These are phyloP conservation scores for Ormyrus thymus DNA, from an alignment of 2,888 invertebrate genomes.

Conservation along the genomic window DNA sequence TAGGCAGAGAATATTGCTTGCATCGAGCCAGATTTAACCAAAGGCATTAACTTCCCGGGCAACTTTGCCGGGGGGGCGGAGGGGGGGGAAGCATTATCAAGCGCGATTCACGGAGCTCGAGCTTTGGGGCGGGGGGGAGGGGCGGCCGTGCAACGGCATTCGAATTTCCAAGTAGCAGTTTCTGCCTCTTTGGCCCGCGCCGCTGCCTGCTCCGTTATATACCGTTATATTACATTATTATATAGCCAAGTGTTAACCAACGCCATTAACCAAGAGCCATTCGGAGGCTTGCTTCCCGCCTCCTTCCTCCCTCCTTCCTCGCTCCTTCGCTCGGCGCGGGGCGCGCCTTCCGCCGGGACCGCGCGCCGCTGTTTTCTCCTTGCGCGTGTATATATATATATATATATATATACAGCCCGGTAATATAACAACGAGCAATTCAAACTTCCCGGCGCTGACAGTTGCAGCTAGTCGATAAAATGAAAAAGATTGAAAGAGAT, in stretches of 20 bases:
- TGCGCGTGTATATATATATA: background rate
- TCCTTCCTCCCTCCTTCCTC: background rate
- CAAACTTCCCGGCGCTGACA: constrained; percentile 39
- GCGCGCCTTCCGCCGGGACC: background rate
- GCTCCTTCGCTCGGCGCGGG: background rate
- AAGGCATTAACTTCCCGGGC: constrained; percentile 27
- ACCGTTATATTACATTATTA: constrained; percentile 63
- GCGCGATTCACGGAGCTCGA: background rate
- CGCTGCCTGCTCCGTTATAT: constrained; percentile 49
- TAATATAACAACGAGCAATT: constrained; percentile 39
- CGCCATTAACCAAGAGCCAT: constrained; percentile 59
- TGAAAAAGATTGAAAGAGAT: constrained; percentile 31
- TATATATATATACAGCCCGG: background rate
- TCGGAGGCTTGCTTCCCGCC: background rate
- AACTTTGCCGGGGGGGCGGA: constrained; percentile 21
- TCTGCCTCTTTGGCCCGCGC: constrained; percentile 34
- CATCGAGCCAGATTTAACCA: constrained; percentile 41
- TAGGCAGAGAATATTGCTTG: constrained; percentile 14
- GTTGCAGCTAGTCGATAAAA: constrained; percentile 45
- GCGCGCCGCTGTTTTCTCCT: constrained; percentile 18
- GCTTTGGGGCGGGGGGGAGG: background rate
- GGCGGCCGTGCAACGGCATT: constrained; percentile 32
- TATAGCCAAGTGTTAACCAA: constrained; percentile 66
- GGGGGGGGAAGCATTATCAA: constrained; percentile 1
- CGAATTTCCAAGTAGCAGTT: constrained; percentile 59